A percentile compares a stretch with the other conserved stretches of the same genome.
These are phyloP conservation scores for Arvicanthis niloticus DNA, from an alignment of 2,113 vertebrate species.

Conservation along the genomic window DNA sequence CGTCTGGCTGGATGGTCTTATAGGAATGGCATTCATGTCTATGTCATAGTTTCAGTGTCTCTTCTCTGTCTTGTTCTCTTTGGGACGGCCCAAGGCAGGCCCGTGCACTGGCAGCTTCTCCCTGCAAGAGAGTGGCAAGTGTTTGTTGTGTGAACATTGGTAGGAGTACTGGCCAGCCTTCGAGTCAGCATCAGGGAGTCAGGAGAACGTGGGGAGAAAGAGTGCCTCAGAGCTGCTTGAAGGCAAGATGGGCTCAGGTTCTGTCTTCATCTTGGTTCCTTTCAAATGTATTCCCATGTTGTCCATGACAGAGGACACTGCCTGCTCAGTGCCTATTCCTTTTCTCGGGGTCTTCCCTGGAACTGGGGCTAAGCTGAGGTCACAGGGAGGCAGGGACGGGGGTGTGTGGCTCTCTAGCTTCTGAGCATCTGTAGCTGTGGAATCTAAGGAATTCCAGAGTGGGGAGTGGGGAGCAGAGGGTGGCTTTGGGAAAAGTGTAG, in stretches of 20 bases:
- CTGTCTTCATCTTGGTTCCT: neutral
- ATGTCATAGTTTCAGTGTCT: conserved; percentile 76
- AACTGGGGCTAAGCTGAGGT: neutral
- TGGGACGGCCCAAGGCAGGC: neutral
- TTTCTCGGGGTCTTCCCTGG: neutral
- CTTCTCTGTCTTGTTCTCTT: neutral
- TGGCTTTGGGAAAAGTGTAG: neutral
- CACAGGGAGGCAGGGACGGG: fast-evolving
- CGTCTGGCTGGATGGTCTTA: neutral
- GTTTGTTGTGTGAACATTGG: conserved; percentile 45
- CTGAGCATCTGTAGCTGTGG: neutral
- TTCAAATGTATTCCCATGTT: neutral
- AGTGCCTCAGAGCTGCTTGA: neutral
- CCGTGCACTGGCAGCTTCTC: neutral
- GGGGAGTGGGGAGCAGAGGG: neutral
- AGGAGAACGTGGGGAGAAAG: neutral
- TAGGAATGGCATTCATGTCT: conserved; percentile 56
- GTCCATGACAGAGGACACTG: neutral
- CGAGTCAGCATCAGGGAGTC: neutral
- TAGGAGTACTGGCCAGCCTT: neutral
- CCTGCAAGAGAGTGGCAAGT: neutral
- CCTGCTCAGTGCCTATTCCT: neutral
- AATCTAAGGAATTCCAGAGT: neutral
- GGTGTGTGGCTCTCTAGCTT: neutral
- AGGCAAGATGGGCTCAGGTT: neutral